Conservation (phyloP, 2,888 invertebrate genomes). For the Polylopha cassiicola region DNA sequence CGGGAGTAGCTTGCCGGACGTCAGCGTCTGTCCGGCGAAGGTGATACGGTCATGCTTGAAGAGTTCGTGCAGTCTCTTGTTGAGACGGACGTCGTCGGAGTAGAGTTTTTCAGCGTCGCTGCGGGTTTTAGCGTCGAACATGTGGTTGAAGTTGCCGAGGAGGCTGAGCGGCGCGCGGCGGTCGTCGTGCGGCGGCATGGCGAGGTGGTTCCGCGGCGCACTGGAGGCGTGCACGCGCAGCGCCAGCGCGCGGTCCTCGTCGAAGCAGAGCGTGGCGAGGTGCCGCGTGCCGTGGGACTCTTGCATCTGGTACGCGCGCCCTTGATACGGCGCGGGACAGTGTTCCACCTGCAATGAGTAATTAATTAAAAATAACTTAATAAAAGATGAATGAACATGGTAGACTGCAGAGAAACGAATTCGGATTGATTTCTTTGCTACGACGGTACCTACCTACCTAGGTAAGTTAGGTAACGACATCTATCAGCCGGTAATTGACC, state of each 20-base stretch:
- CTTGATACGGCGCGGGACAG: conserved; percentile 55
- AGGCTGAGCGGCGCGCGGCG: conserved; percentile 48
- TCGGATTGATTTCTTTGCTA: too few relatives aligned
- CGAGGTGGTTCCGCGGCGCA: conserved; percentile 37
- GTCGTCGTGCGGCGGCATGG: conserved; percentile 44
- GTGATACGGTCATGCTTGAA: conserved; percentile 45
- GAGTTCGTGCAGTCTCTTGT: conserved; percentile 50
- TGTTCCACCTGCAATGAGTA: conserved; percentile 41
- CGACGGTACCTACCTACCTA: too few relatives aligned
- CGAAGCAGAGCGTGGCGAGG: conserved; percentile 59
- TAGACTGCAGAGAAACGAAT: too few relatives aligned
- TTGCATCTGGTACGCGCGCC: conserved; percentile 55
- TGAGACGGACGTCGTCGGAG: conserved; percentile 51
- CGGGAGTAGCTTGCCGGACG: conserved; percentile 46
- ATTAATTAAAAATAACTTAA: too few relatives aligned
- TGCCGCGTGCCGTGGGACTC: conserved; percentile 37
- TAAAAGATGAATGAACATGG: too few relatives aligned
- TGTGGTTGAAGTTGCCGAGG: conserved; percentile 67
- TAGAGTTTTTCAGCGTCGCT: conserved; percentile 56
- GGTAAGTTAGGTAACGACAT: too few relatives aligned
- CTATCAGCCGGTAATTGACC: too few relatives aligned
- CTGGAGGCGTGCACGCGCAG: conserved; percentile 33
- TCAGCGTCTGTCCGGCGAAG: conserved; percentile 53
- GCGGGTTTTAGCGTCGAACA: conserved; percentile 62
- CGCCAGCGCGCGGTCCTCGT: conserved; percentile 50